These are phyloP conservation scores for Hapalemur alaotrensis DNA, from an alignment of 2,797 vertebrate species.

Conservation along the genomic window DNA sequence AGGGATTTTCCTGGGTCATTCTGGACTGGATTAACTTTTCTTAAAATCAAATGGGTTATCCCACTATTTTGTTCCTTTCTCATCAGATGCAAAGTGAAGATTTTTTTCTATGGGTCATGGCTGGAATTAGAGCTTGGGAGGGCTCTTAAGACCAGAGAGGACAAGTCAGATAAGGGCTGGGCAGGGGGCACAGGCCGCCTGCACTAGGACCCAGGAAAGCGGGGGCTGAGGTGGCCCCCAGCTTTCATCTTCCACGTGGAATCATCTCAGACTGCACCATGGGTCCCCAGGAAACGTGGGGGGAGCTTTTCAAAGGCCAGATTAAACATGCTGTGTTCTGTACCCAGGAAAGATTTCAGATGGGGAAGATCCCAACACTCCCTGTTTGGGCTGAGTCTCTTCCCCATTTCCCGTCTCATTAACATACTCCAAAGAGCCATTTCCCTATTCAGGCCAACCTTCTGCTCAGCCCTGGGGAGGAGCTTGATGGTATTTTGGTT, in stretches of 20 bases:
- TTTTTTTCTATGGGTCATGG: neutral
- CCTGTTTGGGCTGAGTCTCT: neutral
- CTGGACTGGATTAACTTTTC: neutral
- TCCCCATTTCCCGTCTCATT: neutral
- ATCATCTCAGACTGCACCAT: neutral
- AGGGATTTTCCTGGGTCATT: neutral
- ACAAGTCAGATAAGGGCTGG: neutral
- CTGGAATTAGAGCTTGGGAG: neutral
- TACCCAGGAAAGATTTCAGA: rapidly evolving
- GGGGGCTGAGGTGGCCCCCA: neutral
- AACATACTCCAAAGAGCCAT: neutral
- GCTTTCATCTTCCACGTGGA: rapidly evolving
- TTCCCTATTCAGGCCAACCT: neutral
- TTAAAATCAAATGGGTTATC: neutral
- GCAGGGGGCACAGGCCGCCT: rapidly evolving
- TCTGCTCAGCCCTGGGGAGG: constrained; percentile 35
- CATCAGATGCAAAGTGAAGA: neutral
- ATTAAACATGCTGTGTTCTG: neutral
- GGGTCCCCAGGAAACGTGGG: neutral
- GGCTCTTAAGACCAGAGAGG: neutral
- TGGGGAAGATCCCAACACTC: neutral
- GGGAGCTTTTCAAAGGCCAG: neutral
- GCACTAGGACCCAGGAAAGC: neutral
- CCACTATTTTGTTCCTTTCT: neutral
- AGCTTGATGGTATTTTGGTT: neutral